A percentile compares a stretch with the other conserved stretches of the same genome.
Evolutionary conservation across 2,888 invertebrate species (phyloP).

Genomic region (Rhopalosiphum nymphaeae): DNA sequence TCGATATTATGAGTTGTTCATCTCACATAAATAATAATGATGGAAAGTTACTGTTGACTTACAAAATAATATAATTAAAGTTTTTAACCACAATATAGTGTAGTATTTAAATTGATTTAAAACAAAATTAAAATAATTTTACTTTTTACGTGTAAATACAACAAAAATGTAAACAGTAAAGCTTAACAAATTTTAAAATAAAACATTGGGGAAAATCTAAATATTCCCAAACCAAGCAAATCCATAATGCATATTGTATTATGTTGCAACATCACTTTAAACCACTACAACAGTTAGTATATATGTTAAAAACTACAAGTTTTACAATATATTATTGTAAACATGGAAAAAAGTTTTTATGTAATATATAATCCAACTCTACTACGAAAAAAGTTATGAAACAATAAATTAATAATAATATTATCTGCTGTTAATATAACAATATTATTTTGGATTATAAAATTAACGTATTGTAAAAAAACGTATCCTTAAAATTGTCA

Average conservation of each 20-base stretch:
- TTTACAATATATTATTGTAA: not conserved
- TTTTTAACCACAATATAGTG: not conserved
- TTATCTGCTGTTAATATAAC: not conserved
- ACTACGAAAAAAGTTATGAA: not conserved
- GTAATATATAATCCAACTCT: not conserved
- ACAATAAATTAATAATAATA: not conserved
- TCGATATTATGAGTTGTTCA: not conserved
- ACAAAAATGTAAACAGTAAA: not conserved
- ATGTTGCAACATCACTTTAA: not conserved
- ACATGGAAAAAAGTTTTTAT: not conserved
- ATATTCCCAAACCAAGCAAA: not conserved
- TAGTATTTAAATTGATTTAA: not conserved
- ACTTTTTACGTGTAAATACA: not conserved
- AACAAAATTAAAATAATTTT: not conserved
- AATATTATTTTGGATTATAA: not conserved
- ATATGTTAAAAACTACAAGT: not conserved
- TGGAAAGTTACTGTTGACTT: not conserved
- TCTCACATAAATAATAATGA: not conserved
- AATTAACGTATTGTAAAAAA: not conserved
- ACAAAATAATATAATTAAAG: not conserved
- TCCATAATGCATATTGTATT: not conserved
- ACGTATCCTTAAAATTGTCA: no score
- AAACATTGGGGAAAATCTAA: not conserved
- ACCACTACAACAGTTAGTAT: not conserved
- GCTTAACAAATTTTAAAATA: not conserved